Base-by-base conservation (phyloP, 2,888 invertebrate species). In the Lissonota sp. region DNA sequence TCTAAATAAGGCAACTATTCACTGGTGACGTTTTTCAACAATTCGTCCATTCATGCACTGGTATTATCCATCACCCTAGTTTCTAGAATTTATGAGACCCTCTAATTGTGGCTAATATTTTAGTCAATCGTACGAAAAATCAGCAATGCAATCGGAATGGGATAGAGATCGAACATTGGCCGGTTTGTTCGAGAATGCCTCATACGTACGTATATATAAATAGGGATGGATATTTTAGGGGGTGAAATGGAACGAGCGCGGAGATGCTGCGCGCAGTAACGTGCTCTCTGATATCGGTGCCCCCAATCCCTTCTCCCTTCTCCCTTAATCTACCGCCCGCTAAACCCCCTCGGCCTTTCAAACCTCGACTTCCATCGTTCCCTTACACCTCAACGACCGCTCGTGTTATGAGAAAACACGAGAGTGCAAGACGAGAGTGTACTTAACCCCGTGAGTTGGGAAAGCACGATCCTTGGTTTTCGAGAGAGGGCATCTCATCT, bases 241-340 rank as follows among this genome's bases (percentile, higher is more conserved):
- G 70, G 70, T 74, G 64, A 77, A 73, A 26, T 26, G 26, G 26
- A 26, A 69, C 60, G 60, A 60, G 75, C 75, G 67, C 64, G 73
- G 70, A 63, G 62, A 80, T 58, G 82, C 76, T 80, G 82, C 75
- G 82, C 80, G 67, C 62, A 42, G 76, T 75, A 76, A 72, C 73
- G 80, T 66, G 73, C 64, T 64, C 70, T 60, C 51, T 70, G 58
- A 62, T 73, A 64, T 60, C 60, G 58, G 40, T 70, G 77, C 64
- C 77, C 73, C 55, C 44, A 14, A 6, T 26, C 53, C 53, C n/a
- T 10, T n/a, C 10, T 8, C n/a, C 46, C 4, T 8, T n/a, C 49
- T 49, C 10, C 49, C 49, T 10, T 5, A 6, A 12, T 14, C 14
- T 14, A 12, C 16, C 53, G 26, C 26, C 53, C 53, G 12, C 14